Percentiles rank a stretch among this genome's conserved stretches.
These are phyloP conservation scores for Natrix natrix DNA, from an alignment of 2,797 vertebrate species.

Conservation along the genomic window DNA sequence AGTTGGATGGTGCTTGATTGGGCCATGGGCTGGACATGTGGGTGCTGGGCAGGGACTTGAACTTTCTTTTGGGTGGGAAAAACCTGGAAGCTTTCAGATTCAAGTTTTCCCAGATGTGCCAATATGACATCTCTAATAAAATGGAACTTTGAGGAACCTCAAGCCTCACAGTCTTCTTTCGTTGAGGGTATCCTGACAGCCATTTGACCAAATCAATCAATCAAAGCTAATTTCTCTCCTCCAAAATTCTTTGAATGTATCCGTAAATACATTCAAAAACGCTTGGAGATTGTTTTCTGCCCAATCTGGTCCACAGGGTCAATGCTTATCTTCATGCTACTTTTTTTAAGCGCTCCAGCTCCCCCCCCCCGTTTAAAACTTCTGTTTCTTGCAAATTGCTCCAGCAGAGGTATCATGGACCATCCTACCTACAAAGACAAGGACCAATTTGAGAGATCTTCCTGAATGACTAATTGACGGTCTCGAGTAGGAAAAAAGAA, in stretches of 20 bases:
- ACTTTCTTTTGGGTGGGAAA: too few species aligned
- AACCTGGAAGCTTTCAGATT: too few species aligned
- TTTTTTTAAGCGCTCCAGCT: not conserved
- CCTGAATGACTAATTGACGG: not conserved
- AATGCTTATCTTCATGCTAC: not conserved
- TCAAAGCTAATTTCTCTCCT: not conserved
- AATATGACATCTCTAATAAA: too few species aligned
- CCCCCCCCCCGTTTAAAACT: not conserved
- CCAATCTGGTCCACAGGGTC: too few species aligned
- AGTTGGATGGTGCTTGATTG: too few species aligned
- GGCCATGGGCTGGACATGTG: too few species aligned
- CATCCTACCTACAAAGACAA: fast-evolving
- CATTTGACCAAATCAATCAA: not conserved
- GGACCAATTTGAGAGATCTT: not conserved
- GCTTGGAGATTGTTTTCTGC: not conserved
- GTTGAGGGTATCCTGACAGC: too few species aligned
- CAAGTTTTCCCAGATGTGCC: too few species aligned
- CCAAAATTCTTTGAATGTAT: not conserved
- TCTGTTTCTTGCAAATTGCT: not conserved
- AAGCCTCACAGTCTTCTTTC: too few species aligned
- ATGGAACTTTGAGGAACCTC: too few species aligned
- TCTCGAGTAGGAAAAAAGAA: not conserved
- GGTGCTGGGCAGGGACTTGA: too few species aligned
- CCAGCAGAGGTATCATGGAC: not conserved
- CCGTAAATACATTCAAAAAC: not conserved